Evolutionary conservation across 2,888 invertebrate species (phyloP).

Genomic region (Galerucella pusilla): DNA sequence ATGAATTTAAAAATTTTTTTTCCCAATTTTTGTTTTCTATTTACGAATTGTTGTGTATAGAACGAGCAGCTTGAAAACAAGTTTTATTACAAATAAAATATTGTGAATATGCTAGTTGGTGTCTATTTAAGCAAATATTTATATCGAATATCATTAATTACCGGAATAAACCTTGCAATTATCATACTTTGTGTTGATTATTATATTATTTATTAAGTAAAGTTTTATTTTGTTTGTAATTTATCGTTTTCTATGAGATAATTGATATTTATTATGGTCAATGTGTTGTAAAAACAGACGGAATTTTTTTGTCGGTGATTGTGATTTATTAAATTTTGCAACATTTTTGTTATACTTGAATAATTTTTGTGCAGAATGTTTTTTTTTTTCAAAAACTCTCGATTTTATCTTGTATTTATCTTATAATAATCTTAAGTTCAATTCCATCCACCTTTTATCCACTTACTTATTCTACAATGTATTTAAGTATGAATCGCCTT

Average conservation of each 20-base stretch:
- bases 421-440: too few species aligned
- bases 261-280: neutral
- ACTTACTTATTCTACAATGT: neutral
- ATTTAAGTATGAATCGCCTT: constrained; percentile 1
- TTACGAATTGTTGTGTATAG: too few species aligned
- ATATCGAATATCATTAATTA: neutral
- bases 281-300: too few species aligned
- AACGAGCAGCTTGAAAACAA: neutral
- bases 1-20: too few species aligned
- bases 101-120: neutral
- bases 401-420: too few species aligned
- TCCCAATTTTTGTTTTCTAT: too few species aligned
- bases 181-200: constrained; percentile 37
- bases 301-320: too few species aligned
- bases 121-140: neutral
- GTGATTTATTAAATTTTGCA: too few species aligned
- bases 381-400: too few species aligned
- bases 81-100: neutral
- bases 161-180: constrained; percentile 34
- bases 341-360: too few species aligned
- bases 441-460: neutral
- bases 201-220: constrained; percentile 42
- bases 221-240: constrained; percentile 20
- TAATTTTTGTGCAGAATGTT: too few species aligned
- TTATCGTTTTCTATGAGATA: neutral